These are phyloP conservation scores for Lasioglossum lativentre DNA, from an alignment of 2,888 invertebrate genomes.

Conservation along the genomic window DNA sequence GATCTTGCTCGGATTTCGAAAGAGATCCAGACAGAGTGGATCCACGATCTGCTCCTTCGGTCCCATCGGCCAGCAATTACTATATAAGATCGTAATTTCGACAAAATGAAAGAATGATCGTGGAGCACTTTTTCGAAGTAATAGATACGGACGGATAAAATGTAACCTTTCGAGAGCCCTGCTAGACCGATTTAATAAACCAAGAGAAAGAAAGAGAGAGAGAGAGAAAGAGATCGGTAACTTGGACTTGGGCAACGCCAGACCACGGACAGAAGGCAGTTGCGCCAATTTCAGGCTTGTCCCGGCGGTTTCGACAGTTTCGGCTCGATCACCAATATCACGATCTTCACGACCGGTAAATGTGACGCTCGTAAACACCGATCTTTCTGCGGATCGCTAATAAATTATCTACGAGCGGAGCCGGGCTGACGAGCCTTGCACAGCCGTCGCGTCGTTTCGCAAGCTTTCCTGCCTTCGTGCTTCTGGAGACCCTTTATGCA, in stretches of 20 bases:
- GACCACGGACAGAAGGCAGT: conserved; percentile 51
- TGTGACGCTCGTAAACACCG: conserved; percentile 16
- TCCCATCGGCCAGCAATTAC: background rate
- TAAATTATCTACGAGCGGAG: background rate
- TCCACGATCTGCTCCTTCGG: background rate
- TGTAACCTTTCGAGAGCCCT: conserved; percentile 64
- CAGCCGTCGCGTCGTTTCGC: conserved; percentile 1
- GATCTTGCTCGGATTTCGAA: background rate
- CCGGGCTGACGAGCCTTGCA: background rate
- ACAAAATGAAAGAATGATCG: conserved; percentile 12
- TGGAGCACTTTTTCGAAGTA: conserved; percentile 26
- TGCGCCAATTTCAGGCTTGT: conserved; percentile 63
- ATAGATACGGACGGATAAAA: conserved; percentile 63
- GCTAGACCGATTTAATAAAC: conserved; percentile 66
- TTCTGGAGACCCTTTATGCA: background rate
- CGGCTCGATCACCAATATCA: conserved; percentile 76
- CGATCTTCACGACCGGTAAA: conserved; percentile 68
- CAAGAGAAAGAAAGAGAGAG: background rate
- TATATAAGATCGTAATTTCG: conserved; percentile 26
- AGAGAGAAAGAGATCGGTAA: conserved; percentile 47
- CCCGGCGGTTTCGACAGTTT: conserved; percentile 62
- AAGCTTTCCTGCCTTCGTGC: background rate
- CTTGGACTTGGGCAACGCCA: conserved; percentile 66
- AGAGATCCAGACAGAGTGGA: background rate
- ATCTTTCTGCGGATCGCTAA: conserved; percentile 8